A percentile compares a stretch with the other conserved stretches of the same genome.
phyloP scores from a whole-genome alignment of 1,140 invertebrate species.

The Papilio xuthus region DNA sequence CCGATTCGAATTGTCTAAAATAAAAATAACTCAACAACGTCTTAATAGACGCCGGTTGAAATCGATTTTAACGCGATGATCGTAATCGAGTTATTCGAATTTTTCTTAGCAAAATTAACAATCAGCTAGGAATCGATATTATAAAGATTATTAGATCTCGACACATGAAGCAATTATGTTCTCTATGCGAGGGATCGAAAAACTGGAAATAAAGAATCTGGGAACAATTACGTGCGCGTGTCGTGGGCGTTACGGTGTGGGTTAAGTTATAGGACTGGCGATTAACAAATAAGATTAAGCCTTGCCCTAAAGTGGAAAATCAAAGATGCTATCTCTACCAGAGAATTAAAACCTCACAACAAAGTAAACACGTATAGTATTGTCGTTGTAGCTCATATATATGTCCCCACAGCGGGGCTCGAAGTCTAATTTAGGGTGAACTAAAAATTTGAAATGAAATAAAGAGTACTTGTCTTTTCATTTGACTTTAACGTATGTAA shows the following conservation, averaged over 20 bases:
- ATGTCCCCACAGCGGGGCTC: background rate
- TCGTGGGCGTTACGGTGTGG: constrained; percentile 63
- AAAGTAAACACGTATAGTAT: background rate
- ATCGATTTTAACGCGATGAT: constrained; percentile 50
- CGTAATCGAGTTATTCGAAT: constrained; percentile 47
- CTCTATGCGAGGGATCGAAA: constrained; percentile 66
- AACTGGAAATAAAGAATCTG: constrained; percentile 65
- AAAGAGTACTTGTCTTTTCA: too few relatives aligned
- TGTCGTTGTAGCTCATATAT: background rate
- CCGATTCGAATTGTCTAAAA: constrained; percentile 46
- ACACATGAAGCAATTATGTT: constrained; percentile 65
- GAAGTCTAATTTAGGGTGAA: too few relatives aligned
- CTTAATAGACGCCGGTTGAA: constrained; percentile 49
- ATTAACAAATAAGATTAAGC: background rate
- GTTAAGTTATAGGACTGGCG: constrained; percentile 41
- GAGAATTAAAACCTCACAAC: background rate
- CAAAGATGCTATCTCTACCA: background rate
- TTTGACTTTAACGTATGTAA: too few relatives aligned
- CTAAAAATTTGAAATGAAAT: too few relatives aligned
- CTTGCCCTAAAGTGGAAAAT: background rate
- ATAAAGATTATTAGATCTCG: constrained; percentile 28
- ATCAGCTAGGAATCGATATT: constrained; percentile 54
- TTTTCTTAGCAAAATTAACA: constrained; percentile 51
- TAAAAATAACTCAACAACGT: constrained; percentile 40
- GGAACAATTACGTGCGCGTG: constrained; percentile 70